Evolutionary conservation across 2,113 vertebrate species (phyloP).

Genomic region (Elaphurus davidianus): DNA sequence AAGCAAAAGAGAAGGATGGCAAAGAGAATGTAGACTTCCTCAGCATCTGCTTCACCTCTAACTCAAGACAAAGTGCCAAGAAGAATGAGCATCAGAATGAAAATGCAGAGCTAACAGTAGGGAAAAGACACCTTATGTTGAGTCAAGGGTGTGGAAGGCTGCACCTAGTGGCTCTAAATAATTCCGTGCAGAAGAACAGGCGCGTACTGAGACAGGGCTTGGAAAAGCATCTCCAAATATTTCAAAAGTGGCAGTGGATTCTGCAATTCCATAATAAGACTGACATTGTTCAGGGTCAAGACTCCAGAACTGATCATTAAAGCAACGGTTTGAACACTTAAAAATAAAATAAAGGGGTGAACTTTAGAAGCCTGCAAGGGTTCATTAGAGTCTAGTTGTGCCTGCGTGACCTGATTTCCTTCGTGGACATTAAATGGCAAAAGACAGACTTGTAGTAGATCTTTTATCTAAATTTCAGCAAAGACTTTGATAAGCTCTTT

Average conservation of each 20-base stretch:
- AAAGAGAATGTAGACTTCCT: not conserved
- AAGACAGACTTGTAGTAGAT: not conserved
- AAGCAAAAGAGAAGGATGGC: not conserved
- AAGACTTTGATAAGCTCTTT: not conserved
- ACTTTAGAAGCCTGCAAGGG: not conserved
- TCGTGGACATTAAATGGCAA: conserved; percentile 8
- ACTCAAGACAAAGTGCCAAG: not conserved
- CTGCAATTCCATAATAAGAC: conserved; percentile 9
- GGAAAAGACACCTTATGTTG: not conserved
- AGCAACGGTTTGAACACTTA: not conserved
- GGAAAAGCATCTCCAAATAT: not conserved
- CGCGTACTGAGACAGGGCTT: not conserved
- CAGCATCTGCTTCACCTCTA: not conserved
- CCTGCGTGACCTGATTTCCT: conserved; percentile 40
- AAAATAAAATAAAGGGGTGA: not conserved
- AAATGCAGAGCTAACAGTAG: not conserved
- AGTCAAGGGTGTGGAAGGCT: not conserved
- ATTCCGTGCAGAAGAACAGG: not conserved
- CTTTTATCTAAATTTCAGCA: not conserved
- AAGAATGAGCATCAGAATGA: not conserved
- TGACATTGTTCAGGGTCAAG: conserved; percentile 48
- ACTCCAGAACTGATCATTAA: conserved; percentile 37
- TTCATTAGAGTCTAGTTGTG: conserved; percentile 37
- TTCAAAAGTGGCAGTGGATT: not conserved
- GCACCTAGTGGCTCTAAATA: not conserved